Evolutionary conservation across 1,140 invertebrate species (phyloP).

Genomic region (Atopsyche davidsoni): DNA sequence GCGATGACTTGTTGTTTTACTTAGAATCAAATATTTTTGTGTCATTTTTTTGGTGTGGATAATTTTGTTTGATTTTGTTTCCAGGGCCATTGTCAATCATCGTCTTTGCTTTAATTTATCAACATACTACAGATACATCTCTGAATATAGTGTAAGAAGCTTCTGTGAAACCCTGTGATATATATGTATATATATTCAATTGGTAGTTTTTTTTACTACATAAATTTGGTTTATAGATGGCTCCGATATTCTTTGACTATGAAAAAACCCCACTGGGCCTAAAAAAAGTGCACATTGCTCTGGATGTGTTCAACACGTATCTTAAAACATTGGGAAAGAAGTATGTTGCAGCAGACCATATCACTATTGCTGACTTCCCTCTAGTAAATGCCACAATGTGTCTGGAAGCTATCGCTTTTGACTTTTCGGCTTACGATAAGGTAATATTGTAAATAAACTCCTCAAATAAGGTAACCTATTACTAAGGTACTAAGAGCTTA

Average conservation of each 20-base stretch:
- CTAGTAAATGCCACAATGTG: constrained; percentile 63
- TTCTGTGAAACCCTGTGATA: too few species aligned
- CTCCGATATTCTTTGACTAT: constrained; percentile 69
- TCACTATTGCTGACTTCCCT: constrained; percentile 70
- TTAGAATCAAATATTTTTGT: neutral
- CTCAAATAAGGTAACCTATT: neutral
- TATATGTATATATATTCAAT: neutral
- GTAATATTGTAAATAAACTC: constrained; percentile 2
- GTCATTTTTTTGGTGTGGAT: neutral
- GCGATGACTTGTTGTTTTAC: neutral
- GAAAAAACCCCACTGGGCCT: constrained; percentile 55
- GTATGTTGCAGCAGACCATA: constrained; percentile 59
- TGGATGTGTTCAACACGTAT: constrained; percentile 64
- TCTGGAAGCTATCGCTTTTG: constrained; percentile 64
- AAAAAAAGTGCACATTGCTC: constrained; percentile 59
- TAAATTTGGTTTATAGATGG: constrained; percentile 50
- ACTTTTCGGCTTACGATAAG: constrained; percentile 49
- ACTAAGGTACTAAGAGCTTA: neutral
- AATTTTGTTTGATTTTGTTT: constrained; percentile 22
- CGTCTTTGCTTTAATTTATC: constrained; percentile 69
- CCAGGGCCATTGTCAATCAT: constrained; percentile 67
- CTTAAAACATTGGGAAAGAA: constrained; percentile 52
- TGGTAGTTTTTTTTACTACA: neutral
- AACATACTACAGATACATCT: constrained; percentile 66
- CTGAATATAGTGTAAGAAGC: constrained; percentile 56